Evolutionary conservation across 2,888 invertebrate species (phyloP).

Genomic region (Leptogaster cylindrica): DNA sequence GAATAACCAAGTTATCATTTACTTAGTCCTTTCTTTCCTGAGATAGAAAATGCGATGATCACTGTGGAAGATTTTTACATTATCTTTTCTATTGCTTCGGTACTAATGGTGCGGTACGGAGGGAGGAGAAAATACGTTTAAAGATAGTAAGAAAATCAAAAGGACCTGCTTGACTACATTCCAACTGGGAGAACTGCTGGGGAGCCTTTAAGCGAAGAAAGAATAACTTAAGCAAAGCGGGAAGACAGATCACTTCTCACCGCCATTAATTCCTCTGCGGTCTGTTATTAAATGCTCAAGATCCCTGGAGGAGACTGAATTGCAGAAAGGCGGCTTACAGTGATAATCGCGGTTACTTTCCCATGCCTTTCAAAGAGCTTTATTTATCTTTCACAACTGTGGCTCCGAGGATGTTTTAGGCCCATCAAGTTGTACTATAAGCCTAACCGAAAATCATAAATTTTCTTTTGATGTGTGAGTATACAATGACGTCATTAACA

Average conservation of each 20-base stretch:
- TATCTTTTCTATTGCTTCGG: not conserved
- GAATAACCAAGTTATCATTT: not conserved
- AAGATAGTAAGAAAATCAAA: slow-evolving; percentile 30
- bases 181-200: not conserved
- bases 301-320: too few species aligned
- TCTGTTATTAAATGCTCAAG: slow-evolving; percentile 14
- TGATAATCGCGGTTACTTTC: too few species aligned
- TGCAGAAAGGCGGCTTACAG: too few species aligned
- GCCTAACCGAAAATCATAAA: too few species aligned
- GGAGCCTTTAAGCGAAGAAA: not conserved
- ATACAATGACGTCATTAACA: too few species aligned
- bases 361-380: too few species aligned
- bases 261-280: slow-evolving; percentile 19
- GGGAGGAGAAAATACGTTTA: not conserved
- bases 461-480: too few species aligned
- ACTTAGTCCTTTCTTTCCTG: not conserved
- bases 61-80: not conserved
- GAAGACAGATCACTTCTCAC: slow-evolving; percentile 21
- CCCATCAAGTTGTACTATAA: too few species aligned
- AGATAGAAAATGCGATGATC: not conserved
- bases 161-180: slow-evolving; percentile 29
- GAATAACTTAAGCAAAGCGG: slow-evolving; percentile 2
- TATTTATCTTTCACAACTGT: too few species aligned
- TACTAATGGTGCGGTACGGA: not conserved
- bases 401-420: too few species aligned